These are phyloP conservation scores for Lycocerus yunnanus DNA, from an alignment of 2,888 invertebrate species.

Conservation along the genomic window DNA sequence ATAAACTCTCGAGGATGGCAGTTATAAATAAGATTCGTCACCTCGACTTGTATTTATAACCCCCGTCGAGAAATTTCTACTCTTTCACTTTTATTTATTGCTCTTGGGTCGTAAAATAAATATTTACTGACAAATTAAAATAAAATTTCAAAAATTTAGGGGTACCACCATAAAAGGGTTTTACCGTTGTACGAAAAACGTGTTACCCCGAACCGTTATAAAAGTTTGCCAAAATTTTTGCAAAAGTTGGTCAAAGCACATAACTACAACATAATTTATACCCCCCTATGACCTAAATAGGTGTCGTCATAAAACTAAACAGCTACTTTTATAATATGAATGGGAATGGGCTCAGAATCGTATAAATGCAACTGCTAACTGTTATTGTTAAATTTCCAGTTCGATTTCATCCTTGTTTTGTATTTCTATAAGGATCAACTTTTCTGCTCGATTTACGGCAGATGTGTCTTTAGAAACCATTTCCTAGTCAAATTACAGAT, in stretches of 20 bases:
- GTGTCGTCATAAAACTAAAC: slow-evolving; percentile 20
- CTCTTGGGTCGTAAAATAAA: slow-evolving; percentile 1
- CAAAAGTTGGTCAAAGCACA: slow-evolving; percentile 16
- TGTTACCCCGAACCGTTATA: not conserved
- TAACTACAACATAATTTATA: slow-evolving; percentile 21
- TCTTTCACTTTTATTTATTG: not conserved
- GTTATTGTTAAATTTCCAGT: slow-evolving; percentile 20
- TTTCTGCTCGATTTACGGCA: slow-evolving; percentile 10
- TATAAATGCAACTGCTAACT: slow-evolving; percentile 23
- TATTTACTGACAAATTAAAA: not conserved
- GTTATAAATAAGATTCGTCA: not conserved
- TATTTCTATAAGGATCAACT: slow-evolving; percentile 9
- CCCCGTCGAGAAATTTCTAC: not conserved
- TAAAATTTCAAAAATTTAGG: not conserved
- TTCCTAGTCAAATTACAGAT: not conserved
- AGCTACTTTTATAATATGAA: slow-evolving; percentile 14
- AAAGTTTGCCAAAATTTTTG: slow-evolving; percentile 9
- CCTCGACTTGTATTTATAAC: not conserved
- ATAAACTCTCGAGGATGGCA: not conserved
- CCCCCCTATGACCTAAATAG: slow-evolving; percentile 19
- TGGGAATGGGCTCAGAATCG: slow-evolving; percentile 15
- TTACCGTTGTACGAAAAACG: not conserved
- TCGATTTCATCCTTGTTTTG: slow-evolving; percentile 10
- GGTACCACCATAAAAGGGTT: not conserved
- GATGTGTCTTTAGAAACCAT: slow-evolving; percentile 11